A percentile compares a stretch with the other conserved stretches of the same genome.
Evolutionary conservation across 2,113 vertebrate species (phyloP).

Genomic region (Alligator mississippiensis): DNA sequence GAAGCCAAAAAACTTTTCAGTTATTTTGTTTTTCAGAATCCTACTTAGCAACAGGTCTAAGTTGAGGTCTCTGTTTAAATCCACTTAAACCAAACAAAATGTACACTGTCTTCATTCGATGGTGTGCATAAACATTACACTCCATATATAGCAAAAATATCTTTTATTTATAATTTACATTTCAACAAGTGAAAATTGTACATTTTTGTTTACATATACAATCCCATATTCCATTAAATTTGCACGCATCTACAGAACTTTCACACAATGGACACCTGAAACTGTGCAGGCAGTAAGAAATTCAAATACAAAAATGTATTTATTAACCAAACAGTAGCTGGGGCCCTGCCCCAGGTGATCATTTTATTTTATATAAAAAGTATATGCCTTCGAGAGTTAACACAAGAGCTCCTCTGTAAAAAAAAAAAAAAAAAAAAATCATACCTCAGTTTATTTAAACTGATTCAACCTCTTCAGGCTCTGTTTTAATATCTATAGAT

Average conservation of each 20-base stretch:
- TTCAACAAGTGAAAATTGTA: slow-evolving; percentile 86
- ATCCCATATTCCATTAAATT: slow-evolving; percentile 81
- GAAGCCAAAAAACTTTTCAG: slow-evolving; percentile 55
- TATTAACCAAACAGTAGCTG: slow-evolving; percentile 86
- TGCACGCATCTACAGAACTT: slow-evolving; percentile 85
- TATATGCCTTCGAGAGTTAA: slow-evolving; percentile 76
- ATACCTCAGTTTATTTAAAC: slow-evolving; percentile 76
- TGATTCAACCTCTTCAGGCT: slow-evolving; percentile 77
- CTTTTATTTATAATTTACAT: slow-evolving; percentile 99
- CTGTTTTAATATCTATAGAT: slow-evolving; percentile 82
- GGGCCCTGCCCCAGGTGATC: slow-evolving; percentile 85
- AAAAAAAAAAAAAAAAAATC: slow-evolving; percentile 54
- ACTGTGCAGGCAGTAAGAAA: slow-evolving; percentile 88
- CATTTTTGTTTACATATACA: slow-evolving; percentile 84
- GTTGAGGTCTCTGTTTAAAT: slow-evolving; percentile 62
- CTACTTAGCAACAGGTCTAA: slow-evolving; percentile 61
- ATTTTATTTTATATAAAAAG: slow-evolving; percentile 88
- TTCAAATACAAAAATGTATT: slow-evolving; percentile 99
- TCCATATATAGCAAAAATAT: slow-evolving; percentile 98
- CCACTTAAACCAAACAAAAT: slow-evolving; percentile 78
- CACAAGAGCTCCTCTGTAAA: slow-evolving; percentile 79
- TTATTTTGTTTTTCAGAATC: slow-evolving; percentile 52
- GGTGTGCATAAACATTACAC: slow-evolving; percentile 92
- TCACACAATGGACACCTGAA: slow-evolving; percentile 91
- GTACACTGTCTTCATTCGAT: slow-evolving; percentile 79